Percentiles rank a stretch among this genome's conserved stretches.
Conservation (phyloP, 2,888 invertebrate genomes). For the Philhelius pedissequus region DNA sequence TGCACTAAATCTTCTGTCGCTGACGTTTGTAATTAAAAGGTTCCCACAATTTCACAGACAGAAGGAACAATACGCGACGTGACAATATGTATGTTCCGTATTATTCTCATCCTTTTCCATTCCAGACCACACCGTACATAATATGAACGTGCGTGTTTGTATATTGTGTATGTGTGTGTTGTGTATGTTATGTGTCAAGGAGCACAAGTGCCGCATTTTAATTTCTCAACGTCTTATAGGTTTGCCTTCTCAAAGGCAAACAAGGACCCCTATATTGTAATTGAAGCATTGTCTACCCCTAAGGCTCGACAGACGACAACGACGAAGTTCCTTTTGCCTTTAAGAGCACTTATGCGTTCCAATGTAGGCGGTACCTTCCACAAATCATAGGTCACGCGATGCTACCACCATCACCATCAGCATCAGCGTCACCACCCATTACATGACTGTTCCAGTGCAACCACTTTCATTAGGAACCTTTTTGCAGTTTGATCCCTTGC, state of each 20-base stretch:
- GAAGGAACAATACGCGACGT: constrained; percentile 35
- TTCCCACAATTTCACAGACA: constrained; percentile 36
- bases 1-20: constrained; percentile 64
- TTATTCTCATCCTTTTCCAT: not conserved
- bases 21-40: constrained; percentile 68
- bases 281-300: constrained; percentile 49
- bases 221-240: constrained; percentile 47
- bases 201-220: constrained; percentile 54
- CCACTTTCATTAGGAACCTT: constrained; percentile 5
- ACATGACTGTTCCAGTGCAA: not conserved
- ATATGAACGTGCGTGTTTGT: constrained; percentile 37
- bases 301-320: constrained; percentile 24
- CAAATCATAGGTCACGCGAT: constrained; percentile 39
- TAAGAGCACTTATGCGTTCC: constrained; percentile 22
- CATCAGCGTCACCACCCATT: not conserved
- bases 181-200: constrained; percentile 35
- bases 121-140: not conserved
- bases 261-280: constrained; percentile 10
- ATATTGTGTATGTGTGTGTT: not conserved
- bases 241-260: not conserved
- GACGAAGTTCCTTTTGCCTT: not conserved
- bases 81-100: constrained; percentile 23
- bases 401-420: not conserved
- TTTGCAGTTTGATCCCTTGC: constrained; percentile 24
- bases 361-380: constrained; percentile 38